Base-by-base conservation (phyloP, 2,113 vertebrate genomes). In the Procavia capensis region DNA sequence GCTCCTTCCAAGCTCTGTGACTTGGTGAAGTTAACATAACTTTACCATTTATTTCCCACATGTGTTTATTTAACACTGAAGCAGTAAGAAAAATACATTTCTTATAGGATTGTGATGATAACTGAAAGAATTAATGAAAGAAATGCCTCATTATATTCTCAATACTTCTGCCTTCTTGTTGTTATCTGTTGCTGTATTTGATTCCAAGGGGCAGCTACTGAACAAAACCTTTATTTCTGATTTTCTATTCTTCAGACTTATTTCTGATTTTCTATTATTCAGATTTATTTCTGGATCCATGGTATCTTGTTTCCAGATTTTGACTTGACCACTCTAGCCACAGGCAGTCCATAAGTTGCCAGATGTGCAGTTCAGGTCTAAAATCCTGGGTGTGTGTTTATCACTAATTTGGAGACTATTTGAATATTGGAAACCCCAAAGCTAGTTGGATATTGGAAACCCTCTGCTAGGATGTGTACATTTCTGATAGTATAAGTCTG, bases 281-380 rank as follows among this genome's bases (percentile, higher is more conserved):
- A 93, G 27, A 68, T 92, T 94, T 54, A 76, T 95, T 63, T 92
- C 31, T 86, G 45, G 94, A 89, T 93, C 54, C 54, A 16, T 66
- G 29, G 1, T 11, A 22, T 95, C 91, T 79, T 68, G 24, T 83
- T 47, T 27, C 24, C 27, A 95, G 83, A n/a, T 6, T 86, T 93
- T 84, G 81, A 64, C 78, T 83, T 79, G 36, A 29, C 29, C 22
- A 45, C 39, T 36, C 50, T 4, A 83, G 45, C 34, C 17, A 31
- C 3, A 79, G 47, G 63, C 1, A 1, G 5, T 66, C 34, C 20
- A 5, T 90, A 90, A 66, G 3, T 66, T 75, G 29, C 50, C 74
- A 80, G 68, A 88, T 88, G 63, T 25, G 45, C 63, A 50, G 41
- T 19, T 68, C 27, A 50, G 50, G 75, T 68, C 79, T 75, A 79